Evolutionary conservation across 1,140 invertebrate species (phyloP).

Genomic region (Bradysia coprophila): DNA sequence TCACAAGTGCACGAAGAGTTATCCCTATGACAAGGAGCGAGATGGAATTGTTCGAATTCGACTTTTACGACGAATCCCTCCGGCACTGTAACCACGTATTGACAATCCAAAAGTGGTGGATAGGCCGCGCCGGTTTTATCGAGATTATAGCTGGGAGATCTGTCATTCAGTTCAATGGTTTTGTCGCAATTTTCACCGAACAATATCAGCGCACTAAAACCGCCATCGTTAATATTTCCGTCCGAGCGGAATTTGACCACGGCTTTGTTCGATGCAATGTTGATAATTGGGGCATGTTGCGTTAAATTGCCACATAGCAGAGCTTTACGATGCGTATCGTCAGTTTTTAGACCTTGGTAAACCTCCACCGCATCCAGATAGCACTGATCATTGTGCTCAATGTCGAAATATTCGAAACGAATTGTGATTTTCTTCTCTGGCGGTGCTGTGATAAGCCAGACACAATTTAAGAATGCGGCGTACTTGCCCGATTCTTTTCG

Average conservation of each 20-base stretch:
- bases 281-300: slow-evolving; percentile 28
- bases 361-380: slow-evolving; percentile 35
- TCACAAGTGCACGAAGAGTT: slow-evolving; percentile 35
- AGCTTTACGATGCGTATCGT: slow-evolving; percentile 26
- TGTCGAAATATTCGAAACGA: slow-evolving; percentile 34
- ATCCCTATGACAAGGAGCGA: slow-evolving; percentile 22
- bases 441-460: slow-evolving; percentile 60
- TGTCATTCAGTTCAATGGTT: neutral
- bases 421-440: slow-evolving; percentile 40
- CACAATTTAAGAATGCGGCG: slow-evolving; percentile 40
- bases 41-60: slow-evolving; percentile 32
- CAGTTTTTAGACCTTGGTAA: slow-evolving; percentile 32
- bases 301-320: slow-evolving; percentile 43
- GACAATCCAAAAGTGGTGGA: slow-evolving; percentile 27
- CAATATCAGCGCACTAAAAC: slow-evolving; percentile 32
- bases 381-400: slow-evolving; percentile 26
- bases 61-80: slow-evolving; percentile 30
- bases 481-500: slow-evolving; percentile 8
- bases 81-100: slow-evolving; percentile 24
- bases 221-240: slow-evolving; percentile 17
- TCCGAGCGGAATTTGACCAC: slow-evolving; percentile 34
- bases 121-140: slow-evolving; percentile 11
- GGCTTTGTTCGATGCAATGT: slow-evolving; percentile 32
- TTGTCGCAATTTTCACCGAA: slow-evolving; percentile 35
- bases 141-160: neutral